Percentiles rank a stretch among this genome's conserved stretches.
Evolutionary conservation across 2,113 vertebrate genomes (phyloP).

Genomic region (Motacilla alba): DNA sequence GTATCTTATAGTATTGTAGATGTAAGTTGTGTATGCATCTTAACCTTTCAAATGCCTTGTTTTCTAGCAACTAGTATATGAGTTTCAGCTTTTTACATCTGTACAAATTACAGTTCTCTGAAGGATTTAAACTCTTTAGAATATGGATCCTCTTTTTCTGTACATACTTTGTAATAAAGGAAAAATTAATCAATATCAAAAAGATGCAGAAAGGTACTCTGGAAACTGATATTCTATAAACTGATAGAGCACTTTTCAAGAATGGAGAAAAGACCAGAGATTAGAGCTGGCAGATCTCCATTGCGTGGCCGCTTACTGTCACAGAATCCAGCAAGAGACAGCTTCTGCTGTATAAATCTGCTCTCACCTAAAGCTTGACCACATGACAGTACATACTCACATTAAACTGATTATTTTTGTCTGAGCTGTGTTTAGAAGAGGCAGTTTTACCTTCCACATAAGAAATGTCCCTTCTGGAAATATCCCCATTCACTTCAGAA

Average conservation of each 20-base stretch:
- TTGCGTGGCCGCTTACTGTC: conserved; percentile 17
- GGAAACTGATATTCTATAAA: conserved; percentile 15
- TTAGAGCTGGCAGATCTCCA: neutral
- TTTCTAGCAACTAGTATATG: neutral
- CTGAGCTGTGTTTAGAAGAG: conserved; percentile 43
- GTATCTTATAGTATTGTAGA: neutral
- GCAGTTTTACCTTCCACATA: conserved; percentile 38
- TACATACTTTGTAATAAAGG: neutral
- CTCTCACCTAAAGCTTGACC: conserved; percentile 66
- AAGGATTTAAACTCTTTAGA: neutral
- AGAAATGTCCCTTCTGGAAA: conserved; percentile 53
- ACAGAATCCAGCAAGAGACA: conserved; percentile 36
- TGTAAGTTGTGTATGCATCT: neutral
- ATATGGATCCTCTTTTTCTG: conserved; percentile 8
- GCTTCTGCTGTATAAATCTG: conserved; percentile 66
- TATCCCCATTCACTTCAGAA: conserved; percentile 15
- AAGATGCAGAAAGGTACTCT: neutral
- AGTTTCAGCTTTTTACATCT: neutral
- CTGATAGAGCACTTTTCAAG: neutral
- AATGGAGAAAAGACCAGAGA: neutral
- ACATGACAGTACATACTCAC: conserved; percentile 29
- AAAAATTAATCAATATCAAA: neutral
- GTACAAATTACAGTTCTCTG: neutral
- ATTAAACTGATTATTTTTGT: conserved; percentile 73
- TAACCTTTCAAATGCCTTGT: neutral